Evolutionary conservation across 2,113 vertebrate genomes (phyloP).

Genomic region (Bubo scandiacus): DNA sequence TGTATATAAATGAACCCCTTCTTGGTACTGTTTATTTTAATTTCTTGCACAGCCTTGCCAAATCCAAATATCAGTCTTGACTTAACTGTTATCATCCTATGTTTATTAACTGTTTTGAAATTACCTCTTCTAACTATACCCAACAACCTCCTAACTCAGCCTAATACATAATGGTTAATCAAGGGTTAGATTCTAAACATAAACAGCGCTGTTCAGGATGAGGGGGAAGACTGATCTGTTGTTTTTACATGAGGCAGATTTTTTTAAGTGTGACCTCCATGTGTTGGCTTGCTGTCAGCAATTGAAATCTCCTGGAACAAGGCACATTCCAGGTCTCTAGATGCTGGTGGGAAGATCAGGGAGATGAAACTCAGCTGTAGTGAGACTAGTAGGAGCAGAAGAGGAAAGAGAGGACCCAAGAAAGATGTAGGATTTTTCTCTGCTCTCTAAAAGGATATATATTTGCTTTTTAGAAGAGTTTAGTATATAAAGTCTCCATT

Average conservation of each 20-base stretch:
- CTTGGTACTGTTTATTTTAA: slow-evolving; percentile 10
- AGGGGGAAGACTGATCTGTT: slow-evolving; percentile 18
- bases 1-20: neutral
- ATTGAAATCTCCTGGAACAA: slow-evolving; percentile 52
- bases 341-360: slow-evolving; percentile 44
- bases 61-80: neutral
- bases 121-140: neutral
- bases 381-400: neutral
- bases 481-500: neutral
- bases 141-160: neutral
- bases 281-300: slow-evolving; percentile 34
- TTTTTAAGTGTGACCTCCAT: slow-evolving; percentile 50
- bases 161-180: neutral
- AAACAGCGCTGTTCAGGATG: neutral
- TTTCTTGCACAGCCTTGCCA: neutral
- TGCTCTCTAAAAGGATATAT: neutral
- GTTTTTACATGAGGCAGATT: slow-evolving; percentile 13
- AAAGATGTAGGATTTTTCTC: neutral
- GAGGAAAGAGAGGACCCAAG: neutral
- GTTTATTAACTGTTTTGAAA: slow-evolving; percentile 29
- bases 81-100: neutral
- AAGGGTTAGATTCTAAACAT: neutral
- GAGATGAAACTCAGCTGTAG: slow-evolving; percentile 48
- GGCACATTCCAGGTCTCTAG: slow-evolving; percentile 49
- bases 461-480: neutral